These are phyloP conservation scores for Trissoscelio sp. DNA, from an alignment of 2,888 invertebrate genomes.

Conservation along the genomic window DNA sequence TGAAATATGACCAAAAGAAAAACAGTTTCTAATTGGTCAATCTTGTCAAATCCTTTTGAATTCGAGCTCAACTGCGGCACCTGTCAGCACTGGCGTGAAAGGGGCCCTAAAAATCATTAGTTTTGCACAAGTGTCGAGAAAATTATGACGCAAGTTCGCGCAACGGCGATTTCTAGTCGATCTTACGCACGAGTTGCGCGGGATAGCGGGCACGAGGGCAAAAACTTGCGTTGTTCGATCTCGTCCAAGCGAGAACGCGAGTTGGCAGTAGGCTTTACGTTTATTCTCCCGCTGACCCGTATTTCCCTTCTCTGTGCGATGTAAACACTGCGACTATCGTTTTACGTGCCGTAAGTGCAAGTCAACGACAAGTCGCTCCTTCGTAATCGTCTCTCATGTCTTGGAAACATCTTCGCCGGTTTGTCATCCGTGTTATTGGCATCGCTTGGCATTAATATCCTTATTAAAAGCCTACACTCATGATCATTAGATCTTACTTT, in stretches of 20 bases:
- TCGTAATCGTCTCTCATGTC: constrained; percentile 55
- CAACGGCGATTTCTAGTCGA: constrained; percentile 69
- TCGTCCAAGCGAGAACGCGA: constrained; percentile 67
- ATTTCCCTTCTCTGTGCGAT: constrained; percentile 65
- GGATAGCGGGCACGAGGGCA: constrained; percentile 66
- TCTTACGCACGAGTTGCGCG: constrained; percentile 69
- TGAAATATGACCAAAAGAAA: too few species aligned
- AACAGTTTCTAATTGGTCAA: background rate
- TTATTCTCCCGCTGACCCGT: constrained; percentile 67
- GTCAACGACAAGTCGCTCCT: constrained; percentile 58
- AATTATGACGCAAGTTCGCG: constrained; percentile 69
- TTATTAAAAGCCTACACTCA: constrained; percentile 7
- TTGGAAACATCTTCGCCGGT: constrained; percentile 31
- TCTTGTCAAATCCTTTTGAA: background rate
- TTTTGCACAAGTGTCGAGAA: constrained; percentile 66
- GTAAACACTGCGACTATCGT: constrained; percentile 63
- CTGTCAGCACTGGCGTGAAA: constrained; percentile 42
- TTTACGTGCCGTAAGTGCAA: constrained; percentile 62
- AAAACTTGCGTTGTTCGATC: constrained; percentile 69
- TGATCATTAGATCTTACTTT: too few species aligned
- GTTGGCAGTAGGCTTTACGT: constrained; percentile 53
- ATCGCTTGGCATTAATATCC: constrained; percentile 4
- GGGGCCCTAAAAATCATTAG: constrained; percentile 59
- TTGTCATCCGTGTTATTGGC: constrained; percentile 12
- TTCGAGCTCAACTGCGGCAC: background rate